These are phyloP conservation scores for Todiramphus chloris DNA, from an alignment of 2,113 vertebrate genomes.

Conservation along the genomic window DNA sequence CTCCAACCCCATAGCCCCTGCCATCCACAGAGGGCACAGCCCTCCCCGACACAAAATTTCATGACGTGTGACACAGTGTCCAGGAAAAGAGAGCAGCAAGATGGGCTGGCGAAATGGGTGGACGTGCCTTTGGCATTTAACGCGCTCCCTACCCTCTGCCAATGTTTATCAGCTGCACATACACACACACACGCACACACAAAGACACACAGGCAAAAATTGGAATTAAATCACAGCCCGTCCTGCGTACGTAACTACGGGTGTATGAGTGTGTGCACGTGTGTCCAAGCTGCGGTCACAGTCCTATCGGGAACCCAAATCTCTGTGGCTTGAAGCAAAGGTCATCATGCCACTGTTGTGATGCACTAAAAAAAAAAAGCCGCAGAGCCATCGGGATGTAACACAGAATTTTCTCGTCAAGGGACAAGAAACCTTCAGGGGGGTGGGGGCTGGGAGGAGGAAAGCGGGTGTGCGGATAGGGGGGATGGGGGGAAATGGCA, in stretches of 20 bases:
- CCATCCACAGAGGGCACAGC: slow-evolving; percentile 4
- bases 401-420: slow-evolving; percentile 77
- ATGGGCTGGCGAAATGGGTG: slow-evolving; percentile 38
- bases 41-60: slow-evolving; percentile 66
- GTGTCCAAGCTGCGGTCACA: slow-evolving; percentile 6
- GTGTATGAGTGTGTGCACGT: neutral
- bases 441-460: neutral
- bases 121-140: slow-evolving; percentile 50
- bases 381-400: slow-evolving; percentile 80
- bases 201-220: neutral
- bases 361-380: slow-evolving; percentile 69
- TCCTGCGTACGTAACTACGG: neutral
- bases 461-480: slow-evolving; percentile 30
- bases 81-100: slow-evolving; percentile 42
- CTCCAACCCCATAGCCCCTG: slow-evolving; percentile 7
- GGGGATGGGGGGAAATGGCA: slow-evolving; percentile 54
- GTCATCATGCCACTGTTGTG: slow-evolving; percentile 77
- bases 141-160: slow-evolving; percentile 42
- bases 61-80: slow-evolving; percentile 67
- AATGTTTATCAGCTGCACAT: slow-evolving; percentile 24
- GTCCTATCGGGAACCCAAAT: slow-evolving; percentile 61
- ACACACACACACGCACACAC: neutral
- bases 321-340: slow-evolving; percentile 73
- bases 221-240: slow-evolving; percentile 17
- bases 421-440: slow-evolving; percentile 64